Evolutionary conservation across 2,888 invertebrate genomes (phyloP).

Genomic region (Platerodrilus igneus): DNA sequence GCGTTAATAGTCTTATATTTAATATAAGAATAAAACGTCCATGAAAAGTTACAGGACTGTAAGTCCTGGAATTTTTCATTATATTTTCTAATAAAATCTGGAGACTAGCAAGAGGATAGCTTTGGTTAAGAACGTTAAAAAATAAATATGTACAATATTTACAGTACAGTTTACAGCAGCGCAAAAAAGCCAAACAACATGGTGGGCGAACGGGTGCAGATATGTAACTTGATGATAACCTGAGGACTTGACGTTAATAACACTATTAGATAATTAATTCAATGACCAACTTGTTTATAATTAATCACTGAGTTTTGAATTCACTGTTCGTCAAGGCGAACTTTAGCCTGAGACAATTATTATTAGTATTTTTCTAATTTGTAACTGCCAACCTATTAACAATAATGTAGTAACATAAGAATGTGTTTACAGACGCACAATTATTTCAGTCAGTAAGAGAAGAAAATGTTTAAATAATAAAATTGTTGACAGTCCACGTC

Average conservation of each 20-base stretch:
- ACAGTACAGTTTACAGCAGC: slow-evolving; percentile 47
- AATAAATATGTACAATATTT: slow-evolving; percentile 27
- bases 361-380: slow-evolving; percentile 38
- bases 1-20: too few relatives aligned
- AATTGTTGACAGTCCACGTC: slow-evolving; percentile 45
- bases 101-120: slow-evolving; percentile 45
- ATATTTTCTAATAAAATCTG: slow-evolving; percentile 5
- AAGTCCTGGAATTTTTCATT: slow-evolving; percentile 1
- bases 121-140: slow-evolving; percentile 38
- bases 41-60: too few relatives aligned
- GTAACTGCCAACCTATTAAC: slow-evolving; percentile 42
- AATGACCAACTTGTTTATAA: slow-evolving; percentile 36
- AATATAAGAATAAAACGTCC: slow-evolving; percentile 20
- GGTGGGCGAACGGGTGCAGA: slow-evolving; percentile 44
- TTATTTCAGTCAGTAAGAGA: slow-evolving; percentile 27
- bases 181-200: slow-evolving; percentile 36
- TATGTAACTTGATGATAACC: slow-evolving; percentile 48
- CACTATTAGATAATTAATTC: slow-evolving; percentile 41
- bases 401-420: slow-evolving; percentile 33
- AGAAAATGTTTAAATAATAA: slow-evolving; percentile 39
- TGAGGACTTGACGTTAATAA: slow-evolving; percentile 42
- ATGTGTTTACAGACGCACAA: slow-evolving; percentile 38
- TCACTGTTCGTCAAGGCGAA: slow-evolving; percentile 45
- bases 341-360: slow-evolving; percentile 43
- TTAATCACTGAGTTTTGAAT: slow-evolving; percentile 43